Conservation (phyloP, 1,140 invertebrate species). For the Panagrolaimus sp. region DNA sequence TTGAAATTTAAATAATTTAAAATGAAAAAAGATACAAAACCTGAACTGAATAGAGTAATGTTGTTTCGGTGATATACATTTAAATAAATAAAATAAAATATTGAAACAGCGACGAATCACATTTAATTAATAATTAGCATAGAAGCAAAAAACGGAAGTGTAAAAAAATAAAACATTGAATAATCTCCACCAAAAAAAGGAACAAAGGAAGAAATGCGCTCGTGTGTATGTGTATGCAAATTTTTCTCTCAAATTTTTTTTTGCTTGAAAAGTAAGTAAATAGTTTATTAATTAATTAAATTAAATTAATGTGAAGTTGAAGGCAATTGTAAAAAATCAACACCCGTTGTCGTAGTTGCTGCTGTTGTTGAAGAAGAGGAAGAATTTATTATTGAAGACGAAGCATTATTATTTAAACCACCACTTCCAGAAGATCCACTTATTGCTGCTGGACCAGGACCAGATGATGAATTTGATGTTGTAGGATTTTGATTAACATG, state of each 20-base stretch:
- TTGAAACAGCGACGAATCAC: not conserved
- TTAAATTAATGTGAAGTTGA: slow-evolving; percentile 12
- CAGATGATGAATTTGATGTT: too few relatives aligned
- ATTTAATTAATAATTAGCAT: slow-evolving; percentile 12
- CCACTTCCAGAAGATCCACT: not conserved
- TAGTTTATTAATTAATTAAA: slow-evolving; percentile 5
- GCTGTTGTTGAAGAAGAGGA: slow-evolving; percentile 5
- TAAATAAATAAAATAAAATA: not conserved
- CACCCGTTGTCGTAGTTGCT: slow-evolving; percentile 1
- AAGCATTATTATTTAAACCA: not conserved
- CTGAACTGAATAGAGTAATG: too few relatives aligned
- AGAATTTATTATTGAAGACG: not conserved
- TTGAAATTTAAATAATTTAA: too few relatives aligned
- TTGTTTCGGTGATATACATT: too few relatives aligned
- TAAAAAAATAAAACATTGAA: slow-evolving; percentile 16
- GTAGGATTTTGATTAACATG: not conserved
- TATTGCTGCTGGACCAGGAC: too few relatives aligned
- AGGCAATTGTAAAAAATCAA: slow-evolving; percentile 20
- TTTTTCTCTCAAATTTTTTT: not conserved
- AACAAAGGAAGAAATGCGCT: not conserved
- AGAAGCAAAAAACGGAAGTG: slow-evolving; percentile 15
- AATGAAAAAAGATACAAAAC: too few relatives aligned
- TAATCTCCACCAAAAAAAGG: not conserved
- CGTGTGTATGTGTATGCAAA: not conserved
- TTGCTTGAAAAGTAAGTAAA: not conserved